Conservation (phyloP, 2,888 invertebrate species). For the Drosophila fungiperda region DNA sequence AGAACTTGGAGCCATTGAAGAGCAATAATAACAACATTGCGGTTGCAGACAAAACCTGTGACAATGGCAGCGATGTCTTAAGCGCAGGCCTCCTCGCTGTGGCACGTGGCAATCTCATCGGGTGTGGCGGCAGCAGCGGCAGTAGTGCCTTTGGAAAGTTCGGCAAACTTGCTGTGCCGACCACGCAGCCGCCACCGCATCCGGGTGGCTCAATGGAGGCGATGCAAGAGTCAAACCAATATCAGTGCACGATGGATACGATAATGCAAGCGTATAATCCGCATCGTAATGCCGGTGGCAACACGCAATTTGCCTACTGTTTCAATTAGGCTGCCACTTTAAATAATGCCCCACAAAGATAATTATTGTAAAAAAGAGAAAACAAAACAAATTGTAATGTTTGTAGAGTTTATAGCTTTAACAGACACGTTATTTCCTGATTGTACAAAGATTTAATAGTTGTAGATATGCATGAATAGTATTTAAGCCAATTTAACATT, state of each 20-base stretch:
- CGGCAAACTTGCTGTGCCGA: conserved; percentile 49
- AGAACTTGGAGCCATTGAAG: conserved; percentile 69
- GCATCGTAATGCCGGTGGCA: conserved; percentile 72
- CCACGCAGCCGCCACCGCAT: conserved; percentile 34
- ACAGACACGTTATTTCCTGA: conserved; percentile 64
- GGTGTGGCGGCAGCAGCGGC: conserved; percentile 35
- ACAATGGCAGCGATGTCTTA: conserved; percentile 59
- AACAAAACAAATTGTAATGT: conserved; percentile 32
- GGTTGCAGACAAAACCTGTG: conserved; percentile 59
- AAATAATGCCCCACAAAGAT: neutral
- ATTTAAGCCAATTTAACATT: conserved; percentile 42
- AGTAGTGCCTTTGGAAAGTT: conserved; percentile 65
- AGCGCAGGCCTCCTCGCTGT: conserved; percentile 51
- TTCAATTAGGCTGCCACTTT: conserved; percentile 57
- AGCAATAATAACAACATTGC: conserved; percentile 35
- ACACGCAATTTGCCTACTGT: conserved; percentile 75
- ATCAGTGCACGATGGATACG: conserved; percentile 81
- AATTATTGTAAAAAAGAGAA: conserved; percentile 19
- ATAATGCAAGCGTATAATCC: conserved; percentile 82
- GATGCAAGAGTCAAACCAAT: conserved; percentile 64
- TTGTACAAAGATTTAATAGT: conserved; percentile 75
- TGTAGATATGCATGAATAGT: conserved; percentile 61
- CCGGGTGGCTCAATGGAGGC: conserved; percentile 32
- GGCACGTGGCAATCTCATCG: conserved; percentile 43
- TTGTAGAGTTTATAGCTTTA: conserved; percentile 40